Conservation (phyloP, 2,113 vertebrate genomes). For the Phrynosoma blainvillii region DNA sequence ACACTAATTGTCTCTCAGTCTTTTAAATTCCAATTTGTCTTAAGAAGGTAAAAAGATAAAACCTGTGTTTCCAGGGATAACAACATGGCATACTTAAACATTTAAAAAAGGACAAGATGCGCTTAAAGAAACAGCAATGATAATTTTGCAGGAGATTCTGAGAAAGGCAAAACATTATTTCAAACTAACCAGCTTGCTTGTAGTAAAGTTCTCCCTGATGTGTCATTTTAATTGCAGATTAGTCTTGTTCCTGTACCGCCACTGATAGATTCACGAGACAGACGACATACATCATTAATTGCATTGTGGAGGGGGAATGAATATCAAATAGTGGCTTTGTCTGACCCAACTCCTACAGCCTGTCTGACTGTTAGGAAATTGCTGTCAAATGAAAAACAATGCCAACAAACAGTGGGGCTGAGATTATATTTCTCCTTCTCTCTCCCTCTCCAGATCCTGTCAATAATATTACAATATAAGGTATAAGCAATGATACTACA, state of each 20-base stretch:
- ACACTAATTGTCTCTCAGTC: not conserved
- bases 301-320: not conserved
- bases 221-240: constrained; percentile 60
- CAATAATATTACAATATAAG: constrained; percentile 44
- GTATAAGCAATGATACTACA: constrained; percentile 26
- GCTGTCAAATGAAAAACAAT: constrained; percentile 38
- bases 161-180: constrained; percentile 38
- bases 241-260: constrained; percentile 35
- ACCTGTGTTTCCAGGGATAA: not conserved
- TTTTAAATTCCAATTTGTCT: constrained; percentile 39
- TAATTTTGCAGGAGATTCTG: not conserved
- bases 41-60: constrained; percentile 3
- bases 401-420: not conserved
- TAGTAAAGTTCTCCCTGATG: constrained; percentile 15
- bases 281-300: constrained; percentile 48
- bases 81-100: constrained; percentile 5
- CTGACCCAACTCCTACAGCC: constrained; percentile 6
- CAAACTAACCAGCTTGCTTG: constrained; percentile 35
- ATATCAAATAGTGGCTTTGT: constrained; percentile 54
- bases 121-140: not conserved
- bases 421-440: not conserved
- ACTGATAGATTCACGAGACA: constrained; percentile 44
- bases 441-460: constrained; percentile 21
- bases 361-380: constrained; percentile 41
- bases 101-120: not conserved